Evolutionary conservation across 2,113 vertebrate species (phyloP).

Genomic region (Strix uralensis): DNA sequence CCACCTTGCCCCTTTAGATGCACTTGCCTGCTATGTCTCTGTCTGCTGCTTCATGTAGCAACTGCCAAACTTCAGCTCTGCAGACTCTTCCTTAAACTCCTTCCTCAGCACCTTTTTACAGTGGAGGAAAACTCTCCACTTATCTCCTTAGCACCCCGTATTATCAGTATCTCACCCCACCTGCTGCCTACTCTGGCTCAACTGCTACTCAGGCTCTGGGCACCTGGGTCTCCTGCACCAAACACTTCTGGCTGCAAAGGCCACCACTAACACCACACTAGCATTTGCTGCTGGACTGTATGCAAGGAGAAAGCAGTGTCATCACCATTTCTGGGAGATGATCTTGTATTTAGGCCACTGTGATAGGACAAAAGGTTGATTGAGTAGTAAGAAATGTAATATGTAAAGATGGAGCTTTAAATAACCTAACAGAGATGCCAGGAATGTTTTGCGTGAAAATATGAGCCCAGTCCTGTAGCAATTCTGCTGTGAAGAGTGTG

Average conservation of each 20-base stretch:
- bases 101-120: neutral
- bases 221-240: neutral
- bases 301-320: neutral
- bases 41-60: too few relatives aligned
- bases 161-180: neutral
- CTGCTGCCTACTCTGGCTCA: neutral
- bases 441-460: neutral
- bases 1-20: accelerated
- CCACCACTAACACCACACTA: neutral
- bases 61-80: neutral
- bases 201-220: neutral
- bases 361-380: neutral
- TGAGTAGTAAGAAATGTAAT: neutral
- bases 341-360: neutral
- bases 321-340: neutral
- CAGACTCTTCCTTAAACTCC: neutral
- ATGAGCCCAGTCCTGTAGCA: accelerated
- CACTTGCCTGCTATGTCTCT: neutral
- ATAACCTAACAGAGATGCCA: neutral
- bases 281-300: neutral
- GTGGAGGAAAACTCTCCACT: neutral
- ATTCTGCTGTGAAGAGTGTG: accelerated
- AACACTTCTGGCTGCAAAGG: neutral
- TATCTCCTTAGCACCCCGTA: accelerated
- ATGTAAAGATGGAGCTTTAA: neutral